Percentiles rank a stretch among this genome's conserved stretches.
These are phyloP conservation scores for Cepaea nemoralis DNA, from an alignment of 1,140 invertebrate species.

Conservation along the genomic window DNA sequence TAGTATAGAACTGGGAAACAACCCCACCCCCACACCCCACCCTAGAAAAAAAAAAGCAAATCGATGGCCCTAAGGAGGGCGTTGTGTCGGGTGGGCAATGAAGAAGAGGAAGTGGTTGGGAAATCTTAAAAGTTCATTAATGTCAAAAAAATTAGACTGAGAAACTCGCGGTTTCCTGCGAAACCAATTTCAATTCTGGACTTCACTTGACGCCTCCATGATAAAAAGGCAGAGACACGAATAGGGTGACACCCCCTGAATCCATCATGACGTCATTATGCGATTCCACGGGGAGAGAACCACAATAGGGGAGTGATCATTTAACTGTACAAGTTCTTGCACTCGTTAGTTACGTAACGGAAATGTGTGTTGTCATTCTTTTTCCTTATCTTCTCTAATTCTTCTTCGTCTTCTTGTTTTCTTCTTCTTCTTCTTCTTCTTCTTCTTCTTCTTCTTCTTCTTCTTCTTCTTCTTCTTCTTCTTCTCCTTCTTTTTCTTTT, in stretches of 20 bases:
- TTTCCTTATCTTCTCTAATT: background rate
- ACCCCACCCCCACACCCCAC: too few species aligned
- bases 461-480: constrained; percentile 1
- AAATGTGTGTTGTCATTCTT: too few species aligned
- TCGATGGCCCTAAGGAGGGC: too few species aligned
- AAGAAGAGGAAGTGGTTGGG: too few species aligned
- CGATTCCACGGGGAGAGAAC: background rate
- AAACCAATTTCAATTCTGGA: background rate
- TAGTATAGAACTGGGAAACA: too few species aligned
- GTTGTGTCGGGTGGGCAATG: too few species aligned
- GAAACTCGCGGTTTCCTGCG: background rate
- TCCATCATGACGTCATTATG: background rate
- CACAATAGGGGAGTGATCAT: too few species aligned
- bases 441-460: constrained; percentile 15
- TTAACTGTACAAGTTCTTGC: too few species aligned
- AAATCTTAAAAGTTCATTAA: background rate
- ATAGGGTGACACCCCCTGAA: background rate
- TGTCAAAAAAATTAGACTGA: background rate
- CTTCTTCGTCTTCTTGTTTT: background rate
- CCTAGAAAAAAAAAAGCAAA: too few species aligned
- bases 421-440: constrained; percentile 4
- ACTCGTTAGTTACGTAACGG: too few species aligned
- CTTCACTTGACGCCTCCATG: background rate
- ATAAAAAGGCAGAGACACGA: background rate
- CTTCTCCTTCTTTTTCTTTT: constrained; percentile 8